Evolutionary conservation across 2,113 vertebrate genomes (phyloP).

Genomic region (Sterna hirundo): DNA sequence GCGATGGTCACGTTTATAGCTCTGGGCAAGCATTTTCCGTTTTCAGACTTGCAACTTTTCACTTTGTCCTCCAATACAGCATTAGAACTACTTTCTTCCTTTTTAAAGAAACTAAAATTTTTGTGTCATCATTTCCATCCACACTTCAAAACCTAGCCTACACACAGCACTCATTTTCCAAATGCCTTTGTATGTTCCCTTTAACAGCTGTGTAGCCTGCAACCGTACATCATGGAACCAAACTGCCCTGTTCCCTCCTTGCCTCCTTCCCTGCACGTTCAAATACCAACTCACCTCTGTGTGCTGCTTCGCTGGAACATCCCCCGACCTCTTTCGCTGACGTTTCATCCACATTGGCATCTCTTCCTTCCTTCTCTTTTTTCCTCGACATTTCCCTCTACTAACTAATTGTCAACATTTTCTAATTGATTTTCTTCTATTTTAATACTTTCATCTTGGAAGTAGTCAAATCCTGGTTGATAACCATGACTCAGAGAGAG

Average conservation of each 20-base stretch:
- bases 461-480: background rate
- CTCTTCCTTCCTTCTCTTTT: background rate
- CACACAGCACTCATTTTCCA: background rate
- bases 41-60: background rate
- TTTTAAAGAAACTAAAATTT: background rate
- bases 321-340: background rate
- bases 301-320: background rate
- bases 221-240: background rate
- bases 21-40: background rate
- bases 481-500: background rate
- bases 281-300: background rate
- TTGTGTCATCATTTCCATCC: background rate
- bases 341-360: background rate
- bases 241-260: background rate
- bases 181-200: background rate
- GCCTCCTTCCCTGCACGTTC: accelerated
- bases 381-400: background rate
- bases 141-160: background rate
- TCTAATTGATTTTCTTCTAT: background rate
- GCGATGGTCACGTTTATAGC: accelerated
- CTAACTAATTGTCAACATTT: background rate
- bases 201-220: background rate
- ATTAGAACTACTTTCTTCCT: background rate
- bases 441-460: background rate
- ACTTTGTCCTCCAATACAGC: background rate